A percentile compares a stretch with the other conserved stretches of the same genome.
phyloP scores from a whole-genome alignment of 2,888 invertebrate species.

The Eristalis arbustorum region DNA sequence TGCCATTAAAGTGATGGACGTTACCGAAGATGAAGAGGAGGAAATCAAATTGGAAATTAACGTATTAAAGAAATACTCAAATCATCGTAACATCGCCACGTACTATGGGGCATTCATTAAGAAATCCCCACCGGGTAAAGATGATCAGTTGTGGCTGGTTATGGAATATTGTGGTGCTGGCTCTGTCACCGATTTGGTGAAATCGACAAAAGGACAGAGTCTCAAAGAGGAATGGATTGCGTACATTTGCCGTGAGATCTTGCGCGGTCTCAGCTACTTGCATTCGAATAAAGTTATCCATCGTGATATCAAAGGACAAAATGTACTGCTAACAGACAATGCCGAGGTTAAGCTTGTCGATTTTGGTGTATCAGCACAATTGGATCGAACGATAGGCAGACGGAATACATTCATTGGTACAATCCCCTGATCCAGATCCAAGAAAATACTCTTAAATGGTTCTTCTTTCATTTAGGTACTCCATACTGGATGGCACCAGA shows the following conservation, averaged over 20 bases:
- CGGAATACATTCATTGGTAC: slow-evolving; percentile 96
- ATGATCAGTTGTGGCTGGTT: slow-evolving; percentile 99
- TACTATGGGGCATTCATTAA: slow-evolving; percentile 99
- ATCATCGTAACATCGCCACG: slow-evolving; percentile 99
- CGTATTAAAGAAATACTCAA: slow-evolving; percentile 99
- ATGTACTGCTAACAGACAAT: slow-evolving; percentile 99
- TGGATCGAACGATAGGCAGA: slow-evolving; percentile 99
- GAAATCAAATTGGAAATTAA: slow-evolving; percentile 99
- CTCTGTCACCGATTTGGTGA: slow-evolving; percentile 99
- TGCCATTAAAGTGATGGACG: slow-evolving; percentile 99
- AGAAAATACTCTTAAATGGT: neutral
- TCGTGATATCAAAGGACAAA: slow-evolving; percentile 99
- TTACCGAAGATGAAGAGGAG: slow-evolving; percentile 99
- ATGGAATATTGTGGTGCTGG: slow-evolving; percentile 99
- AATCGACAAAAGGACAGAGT: slow-evolving; percentile 98
- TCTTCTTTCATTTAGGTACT: slow-evolving; percentile 84
- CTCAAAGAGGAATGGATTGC: slow-evolving; percentile 99
- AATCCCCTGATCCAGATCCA: neutral
- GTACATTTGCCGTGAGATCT: slow-evolving; percentile 97
- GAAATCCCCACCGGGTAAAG: slow-evolving; percentile 98
- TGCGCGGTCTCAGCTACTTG: slow-evolving; percentile 97
- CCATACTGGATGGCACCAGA: slow-evolving; percentile 99
- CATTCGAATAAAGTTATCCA: slow-evolving; percentile 99
- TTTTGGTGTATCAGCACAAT: slow-evolving; percentile 99
- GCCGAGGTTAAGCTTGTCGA: slow-evolving; percentile 99